Percentiles rank a stretch among this genome's conserved stretches.
phyloP scores from a whole-genome alignment of 2,888 invertebrate species.

The Drepanosiphum platanoidis region DNA sequence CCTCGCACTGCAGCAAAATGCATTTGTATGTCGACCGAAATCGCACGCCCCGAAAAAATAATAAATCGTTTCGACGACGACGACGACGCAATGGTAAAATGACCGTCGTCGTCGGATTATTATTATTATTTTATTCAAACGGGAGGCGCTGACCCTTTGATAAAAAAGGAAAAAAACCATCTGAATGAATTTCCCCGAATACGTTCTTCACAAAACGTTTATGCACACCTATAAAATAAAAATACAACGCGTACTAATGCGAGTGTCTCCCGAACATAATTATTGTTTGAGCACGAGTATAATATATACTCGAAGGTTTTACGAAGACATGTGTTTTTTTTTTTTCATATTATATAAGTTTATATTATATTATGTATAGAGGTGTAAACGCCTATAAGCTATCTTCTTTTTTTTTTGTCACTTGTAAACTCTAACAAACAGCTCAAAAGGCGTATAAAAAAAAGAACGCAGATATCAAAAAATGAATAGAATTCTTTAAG shows the following conservation, averaged over 20 bases:
- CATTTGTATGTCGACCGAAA: too few species aligned
- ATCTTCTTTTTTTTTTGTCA: conserved; percentile 39
- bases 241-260: neutral
- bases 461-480: conserved; percentile 3
- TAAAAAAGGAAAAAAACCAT: too few species aligned
- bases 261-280: conserved; percentile 45
- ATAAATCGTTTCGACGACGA: too few species aligned
- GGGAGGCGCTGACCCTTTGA: conserved; percentile 39
- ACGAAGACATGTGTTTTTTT: conserved; percentile 55
- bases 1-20: too few species aligned
- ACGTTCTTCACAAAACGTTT: conserved; percentile 13
- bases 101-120: too few species aligned
- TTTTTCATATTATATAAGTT: too few species aligned
- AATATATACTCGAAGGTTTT: neutral
- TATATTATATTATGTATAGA: too few species aligned
- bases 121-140: conserved; percentile 21
- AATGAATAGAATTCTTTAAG: conserved; percentile 60
- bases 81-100: too few species aligned
- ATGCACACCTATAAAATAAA: neutral
- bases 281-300: conserved; percentile 50
- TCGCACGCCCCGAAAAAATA: too few species aligned
- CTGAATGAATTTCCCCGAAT: conserved; percentile 50
- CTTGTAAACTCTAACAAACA: conserved; percentile 48
- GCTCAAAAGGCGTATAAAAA: conserved; percentile 45
- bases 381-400: neutral